Base-by-base conservation (phyloP, 2,797 vertebrate genomes). In the Basileuterus tristriatus region DNA sequence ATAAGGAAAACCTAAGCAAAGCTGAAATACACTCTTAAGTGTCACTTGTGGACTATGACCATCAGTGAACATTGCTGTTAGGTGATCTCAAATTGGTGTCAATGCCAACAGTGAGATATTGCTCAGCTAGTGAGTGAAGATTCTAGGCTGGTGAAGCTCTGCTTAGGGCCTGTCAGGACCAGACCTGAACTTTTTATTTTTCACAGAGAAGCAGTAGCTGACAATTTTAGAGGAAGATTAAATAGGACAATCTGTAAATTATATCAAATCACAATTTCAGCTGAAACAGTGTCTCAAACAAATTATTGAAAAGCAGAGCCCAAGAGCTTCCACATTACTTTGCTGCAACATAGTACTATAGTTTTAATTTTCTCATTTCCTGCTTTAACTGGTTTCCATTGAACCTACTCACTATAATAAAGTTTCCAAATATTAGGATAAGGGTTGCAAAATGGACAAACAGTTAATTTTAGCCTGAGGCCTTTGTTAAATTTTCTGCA, bases 371-470 rank as follows among this genome's bases (percentile, higher is more conserved):
- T 83, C 65, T 76, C 13, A 88, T 90, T 94, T 94, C 68, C 83
- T 78, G 41, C 55, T 75, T 74, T 58, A 60, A 62, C 43, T 63
- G 27, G 30, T 81, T 77, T 90, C 67, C 65, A 62, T 7, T 89
- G 17, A 67, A 90, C 14, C 7, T 74, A 43, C 30, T 86, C 52
- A 30, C n/a, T 72, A 23, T 55, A 84, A 71, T 89, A 74, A 79
- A 69, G 9, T 62, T 83, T 71, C 83, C 78, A 96, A 97, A 94
- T 80, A 96, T 90, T 93, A 83, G 79, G 52, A 92, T 85, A 94
- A 89, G 67, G 62, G 58, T 39, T 78, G 71, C 68, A 87, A 79
- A 89, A 91, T 36, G 44, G 70, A 90, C 58, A 87, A 89, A 83
- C 60, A 87, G 82, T 64, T 87, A 55, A 82, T 91, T 94, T 65